Evolutionary conservation across 2,797 vertebrate species (phyloP), one percentile per base, ranked within the genome.

Genomic region (Caiman crocodilus): DNA sequence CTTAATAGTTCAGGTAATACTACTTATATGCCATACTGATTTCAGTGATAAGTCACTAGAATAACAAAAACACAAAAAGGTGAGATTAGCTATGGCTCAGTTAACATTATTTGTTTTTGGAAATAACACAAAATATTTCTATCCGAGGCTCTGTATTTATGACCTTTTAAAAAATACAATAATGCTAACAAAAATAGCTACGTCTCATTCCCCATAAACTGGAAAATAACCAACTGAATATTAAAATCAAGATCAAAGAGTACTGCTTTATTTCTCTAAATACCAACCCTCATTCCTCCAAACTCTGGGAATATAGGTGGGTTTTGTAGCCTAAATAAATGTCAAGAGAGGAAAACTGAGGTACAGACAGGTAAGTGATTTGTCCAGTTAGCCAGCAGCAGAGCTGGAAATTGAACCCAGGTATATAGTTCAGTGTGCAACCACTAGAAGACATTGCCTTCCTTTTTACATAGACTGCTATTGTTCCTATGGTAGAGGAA

Each of bases 401-500:
- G 23, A 6, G 55, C 20, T 61, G 28, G 9, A 88, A 85, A 84
- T 14, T 73, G 16, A 89, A 78, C 59, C 32, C 61, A 21, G 35
- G 5, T n/a, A 8, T 84, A 17, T 63, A 55, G 23, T 15, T 11
- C 16, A 73, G 14, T 3, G 23, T 7, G 42, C 23, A 26, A 25
- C 21, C 35, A 9, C 2, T 73, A 50, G 35, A 35, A 13, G 50
- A 73, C 35, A 50, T 42, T 79, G 5, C 60, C 21, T 89, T 50
- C n/a, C 60, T 42, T 58, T 75, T 23, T 55, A 13, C 21, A 6
- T 80, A n/a, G 75, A 65, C 3, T 58, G 0, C 0, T 67, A 11
- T 32, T 50, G 59, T 79, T 79, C 25, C 35, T 71, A 7, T 63
- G 59, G 13, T 63, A 23, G 59, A 32, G 42, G 42, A 50, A 50